Percentiles rank a stretch among this genome's conserved stretches.
Evolutionary conservation across 1,140 invertebrate species (phyloP).

Genomic region (Diuraphis noxia): DNA sequence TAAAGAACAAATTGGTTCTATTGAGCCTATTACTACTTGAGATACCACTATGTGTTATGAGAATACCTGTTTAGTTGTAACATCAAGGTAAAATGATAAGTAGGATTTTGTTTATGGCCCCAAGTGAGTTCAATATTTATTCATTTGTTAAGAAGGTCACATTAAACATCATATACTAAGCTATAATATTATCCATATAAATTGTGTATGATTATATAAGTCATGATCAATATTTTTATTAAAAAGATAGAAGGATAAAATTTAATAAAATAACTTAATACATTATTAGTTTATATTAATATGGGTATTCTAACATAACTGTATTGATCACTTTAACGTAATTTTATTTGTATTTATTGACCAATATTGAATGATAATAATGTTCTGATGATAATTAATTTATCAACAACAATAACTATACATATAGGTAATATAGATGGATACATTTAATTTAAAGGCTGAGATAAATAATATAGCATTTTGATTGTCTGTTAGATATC

Average conservation of each 20-base stretch:
- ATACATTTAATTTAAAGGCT: conserved; percentile 3
- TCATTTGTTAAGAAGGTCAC: conserved; percentile 27
- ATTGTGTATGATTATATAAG: neutral
- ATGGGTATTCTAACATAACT: neutral
- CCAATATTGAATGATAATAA: neutral
- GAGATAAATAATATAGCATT: neutral
- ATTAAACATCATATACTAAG: neutral
- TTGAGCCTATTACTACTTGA: conserved; percentile 26
- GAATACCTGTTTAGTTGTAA: conserved; percentile 42
- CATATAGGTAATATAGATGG: neutral
- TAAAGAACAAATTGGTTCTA: conserved; percentile 36
- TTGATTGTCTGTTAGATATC: neutral
- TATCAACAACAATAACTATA: neutral
- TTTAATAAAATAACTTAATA: conserved; percentile 25
- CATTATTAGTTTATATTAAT: neutral
- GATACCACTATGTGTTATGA: conserved; percentile 2
- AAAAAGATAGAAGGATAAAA: conserved; percentile 15
- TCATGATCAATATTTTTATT: conserved; percentile 9
- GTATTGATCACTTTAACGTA: neutral
- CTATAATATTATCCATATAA: conserved; percentile 1
- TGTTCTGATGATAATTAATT: neutral
- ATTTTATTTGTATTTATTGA: neutral
- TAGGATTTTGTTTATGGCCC: conserved; percentile 42
- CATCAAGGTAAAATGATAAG: conserved; percentile 47
- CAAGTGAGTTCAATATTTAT: conserved; percentile 38